These are phyloP conservation scores for Phalera bucephala DNA, from an alignment of 2,888 invertebrate genomes.

Conservation along the genomic window DNA sequence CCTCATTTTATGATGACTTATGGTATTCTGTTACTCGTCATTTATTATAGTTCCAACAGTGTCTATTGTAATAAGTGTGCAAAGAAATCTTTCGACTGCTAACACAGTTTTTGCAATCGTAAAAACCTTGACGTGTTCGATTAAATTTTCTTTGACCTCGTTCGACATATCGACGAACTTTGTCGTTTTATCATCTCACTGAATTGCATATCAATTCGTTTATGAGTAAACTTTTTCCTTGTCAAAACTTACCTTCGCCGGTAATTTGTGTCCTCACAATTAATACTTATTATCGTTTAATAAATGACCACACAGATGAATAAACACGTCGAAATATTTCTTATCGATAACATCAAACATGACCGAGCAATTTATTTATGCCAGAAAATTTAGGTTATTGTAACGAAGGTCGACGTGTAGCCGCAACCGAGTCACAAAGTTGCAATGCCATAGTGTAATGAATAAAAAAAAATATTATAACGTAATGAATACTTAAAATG, in stretches of 20 bases:
- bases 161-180: background rate
- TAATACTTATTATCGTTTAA: background rate
- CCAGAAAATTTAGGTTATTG: slow-evolving; percentile 26
- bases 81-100: background rate
- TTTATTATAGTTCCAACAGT: background rate
- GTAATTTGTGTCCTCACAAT: background rate
- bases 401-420: slow-evolving; percentile 39
- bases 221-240: background rate
- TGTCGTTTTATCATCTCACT: background rate
- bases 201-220: background rate
- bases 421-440: slow-evolving; percentile 73
- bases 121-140: background rate
- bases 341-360: slow-evolving; percentile 9
- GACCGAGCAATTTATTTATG: slow-evolving; percentile 20
- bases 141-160: background rate
- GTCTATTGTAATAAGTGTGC: background rate
- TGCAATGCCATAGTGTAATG: slow-evolving; percentile 74
- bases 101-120: background rate
- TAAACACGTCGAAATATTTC: slow-evolving; percentile 16
- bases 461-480: slow-evolving; percentile 47
- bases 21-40: no score
- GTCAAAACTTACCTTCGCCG: background rate
- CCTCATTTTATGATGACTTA: no score
- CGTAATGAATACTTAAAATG: slow-evolving; percentile 63
- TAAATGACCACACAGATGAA: slow-evolving; percentile 4